Percentiles rank a stretch among this genome's conserved stretches.
These are phyloP conservation scores for Lethocerus indicus DNA, from an alignment of 1,140 invertebrate species.

Conservation along the genomic window DNA sequence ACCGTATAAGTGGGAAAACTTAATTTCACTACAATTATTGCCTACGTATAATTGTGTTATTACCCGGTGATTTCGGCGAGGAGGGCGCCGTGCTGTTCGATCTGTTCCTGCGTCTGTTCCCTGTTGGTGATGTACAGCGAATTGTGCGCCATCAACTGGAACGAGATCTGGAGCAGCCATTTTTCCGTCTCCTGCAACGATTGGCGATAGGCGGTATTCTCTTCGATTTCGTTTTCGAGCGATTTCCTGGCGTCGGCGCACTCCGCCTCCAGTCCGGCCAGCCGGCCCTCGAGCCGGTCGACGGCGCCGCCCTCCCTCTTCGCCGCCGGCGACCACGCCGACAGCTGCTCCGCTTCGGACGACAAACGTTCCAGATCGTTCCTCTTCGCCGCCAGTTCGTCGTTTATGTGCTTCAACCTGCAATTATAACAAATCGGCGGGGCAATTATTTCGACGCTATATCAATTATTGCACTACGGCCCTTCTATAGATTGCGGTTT, in stretches of 20 bases:
- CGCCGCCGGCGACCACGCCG: slow-evolving; percentile 38
- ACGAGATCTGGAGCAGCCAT: slow-evolving; percentile 86
- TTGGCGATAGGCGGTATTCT: slow-evolving; percentile 74
- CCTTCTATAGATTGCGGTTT: too few species aligned
- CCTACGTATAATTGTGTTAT: too few species aligned
- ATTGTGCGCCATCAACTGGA: slow-evolving; percentile 91
- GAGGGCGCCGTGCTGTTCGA: slow-evolving; percentile 66
- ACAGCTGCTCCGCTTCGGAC: slow-evolving; percentile 51
- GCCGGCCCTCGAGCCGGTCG: slow-evolving; percentile 41
- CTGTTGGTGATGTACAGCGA: slow-evolving; percentile 81
- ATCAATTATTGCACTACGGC: too few species aligned
- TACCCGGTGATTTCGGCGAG: slow-evolving; percentile 57
- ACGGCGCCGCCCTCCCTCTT: slow-evolving; percentile 40
- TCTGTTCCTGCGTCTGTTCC: slow-evolving; percentile 79
- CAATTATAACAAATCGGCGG: slow-evolving; percentile 4
- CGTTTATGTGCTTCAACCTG: slow-evolving; percentile 42
- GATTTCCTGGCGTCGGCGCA: slow-evolving; percentile 39
- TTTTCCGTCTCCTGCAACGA: slow-evolving; percentile 87
- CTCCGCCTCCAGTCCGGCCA: slow-evolving; percentile 38
- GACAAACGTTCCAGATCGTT: slow-evolving; percentile 51
- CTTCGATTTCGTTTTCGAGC: slow-evolving; percentile 60
- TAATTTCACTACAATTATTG: too few species aligned
- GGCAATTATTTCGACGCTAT: too few species aligned
- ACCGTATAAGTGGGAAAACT: too few species aligned
- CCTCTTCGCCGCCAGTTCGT: slow-evolving; percentile 54